Evolutionary conservation across 1,140 invertebrate genomes (phyloP).

Genomic region (Nasonia giraulti): DNA sequence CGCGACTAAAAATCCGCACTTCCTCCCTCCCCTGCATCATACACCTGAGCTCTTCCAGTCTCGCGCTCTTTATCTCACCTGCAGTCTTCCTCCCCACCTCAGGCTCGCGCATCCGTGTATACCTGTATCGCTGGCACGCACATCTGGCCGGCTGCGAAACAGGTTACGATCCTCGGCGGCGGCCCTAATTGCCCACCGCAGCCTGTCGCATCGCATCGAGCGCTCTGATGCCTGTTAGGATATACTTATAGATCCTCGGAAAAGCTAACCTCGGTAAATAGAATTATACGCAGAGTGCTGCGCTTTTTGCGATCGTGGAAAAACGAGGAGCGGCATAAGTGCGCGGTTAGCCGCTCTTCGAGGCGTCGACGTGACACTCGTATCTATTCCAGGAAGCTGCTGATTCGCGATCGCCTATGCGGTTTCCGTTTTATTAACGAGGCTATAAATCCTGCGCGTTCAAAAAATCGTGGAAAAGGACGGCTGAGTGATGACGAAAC

Average conservation of each 20-base stretch:
- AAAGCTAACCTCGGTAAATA: slow-evolving; percentile 22
- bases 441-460: neutral
- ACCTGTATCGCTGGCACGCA: neutral
- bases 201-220: slow-evolving; percentile 15
- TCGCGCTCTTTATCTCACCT: neutral
- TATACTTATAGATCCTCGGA: neutral
- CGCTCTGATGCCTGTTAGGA: neutral
- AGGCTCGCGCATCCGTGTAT: too few relatives aligned
- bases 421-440: neutral
- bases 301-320: neutral
- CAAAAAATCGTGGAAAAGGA: neutral
- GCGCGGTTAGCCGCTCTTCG: neutral
- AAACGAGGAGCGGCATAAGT: neutral
- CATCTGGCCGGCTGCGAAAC: slow-evolving; percentile 11
- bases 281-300: neutral
- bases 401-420: neutral
- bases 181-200: slow-evolving; percentile 11
- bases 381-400: neutral
- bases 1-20: neutral
- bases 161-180: slow-evolving; percentile 12
- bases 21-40: neutral
- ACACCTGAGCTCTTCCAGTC: neutral
- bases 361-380: neutral
- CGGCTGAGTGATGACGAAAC: slow-evolving; percentile 6
- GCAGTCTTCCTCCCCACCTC: neutral